Evolutionary conservation across 2,797 vertebrate species (phyloP), one percentile per base, ranked within the genome.

Genomic region (Ctenosaura bakeri): DNA sequence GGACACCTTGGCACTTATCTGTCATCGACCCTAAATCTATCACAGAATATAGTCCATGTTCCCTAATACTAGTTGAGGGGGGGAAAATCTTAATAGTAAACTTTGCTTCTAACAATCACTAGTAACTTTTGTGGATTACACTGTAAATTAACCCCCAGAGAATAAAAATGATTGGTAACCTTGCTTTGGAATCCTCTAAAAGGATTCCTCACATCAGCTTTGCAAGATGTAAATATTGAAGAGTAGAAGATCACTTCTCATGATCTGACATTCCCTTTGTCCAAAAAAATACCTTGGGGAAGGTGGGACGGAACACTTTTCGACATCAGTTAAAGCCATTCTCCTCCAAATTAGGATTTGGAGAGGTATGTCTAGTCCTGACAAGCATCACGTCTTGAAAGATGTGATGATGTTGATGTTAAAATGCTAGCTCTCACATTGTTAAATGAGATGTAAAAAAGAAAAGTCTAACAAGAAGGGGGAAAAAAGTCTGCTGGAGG

Each of bases 401-500:
- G 4, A 42, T 7, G 10, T 12, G 46, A 85, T 14, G 83, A 50
- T 0, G 0, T 9, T 85, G 81, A 54, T 4, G 89, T 54, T 50
- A 78, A 94, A 91, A 90, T 38, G 5, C 7, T 92, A 85, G 46
- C 56, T 83, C 88, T 87, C 73, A 86, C 8, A 89, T 83, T 20
- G 22, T 20, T 91, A 88, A n/a, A 87, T 52, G 78, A 74, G 35
- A 92, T 88, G 26, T 73, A 79, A 22, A 9, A 13, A 38, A 69
- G 20, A 9, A 77, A 92, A 91, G 2, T 64, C 6, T 78, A 92
- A 85, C 32, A 71, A 93, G 78, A 0, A 46, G 18, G 14, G 1
- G 54, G 54, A 2, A 62, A 38, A 85, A 69, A 86, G 42, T 35
- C 88, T 88, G 89, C 4, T 54, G 54, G 83, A 88, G 42, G 50